These are phyloP conservation scores for Novumbra hubbsi DNA, from an alignment of 2,797 vertebrate genomes.

Conservation along the genomic window DNA sequence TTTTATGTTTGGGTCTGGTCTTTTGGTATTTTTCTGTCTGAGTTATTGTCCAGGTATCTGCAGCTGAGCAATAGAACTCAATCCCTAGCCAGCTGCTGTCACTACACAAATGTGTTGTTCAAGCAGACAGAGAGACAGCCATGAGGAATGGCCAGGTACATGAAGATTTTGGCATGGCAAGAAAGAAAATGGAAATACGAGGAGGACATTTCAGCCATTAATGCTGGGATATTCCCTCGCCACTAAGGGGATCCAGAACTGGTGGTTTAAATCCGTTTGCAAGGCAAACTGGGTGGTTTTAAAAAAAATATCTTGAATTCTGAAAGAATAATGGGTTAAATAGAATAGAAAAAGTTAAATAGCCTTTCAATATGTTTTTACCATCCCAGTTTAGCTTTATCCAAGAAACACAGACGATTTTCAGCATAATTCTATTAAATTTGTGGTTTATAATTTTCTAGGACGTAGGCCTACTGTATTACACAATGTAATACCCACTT, in stretches of 20 bases:
- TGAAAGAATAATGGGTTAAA: neutral
- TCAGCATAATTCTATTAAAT: neutral
- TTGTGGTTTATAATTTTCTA: neutral
- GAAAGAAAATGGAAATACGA: slow-evolving; percentile 32
- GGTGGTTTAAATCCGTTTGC: slow-evolving; percentile 11
- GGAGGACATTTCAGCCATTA: slow-evolving; percentile 45
- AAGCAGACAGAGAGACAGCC: slow-evolving; percentile 48
- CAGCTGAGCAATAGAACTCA: slow-evolving; percentile 52
- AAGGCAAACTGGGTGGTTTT: slow-evolving; percentile 23
- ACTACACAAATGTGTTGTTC: slow-evolving; percentile 63
- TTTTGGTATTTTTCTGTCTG: slow-evolving; percentile 58
- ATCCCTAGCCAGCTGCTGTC: slow-evolving; percentile 61
- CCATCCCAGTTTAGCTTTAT: neutral
- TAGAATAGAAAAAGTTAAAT: neutral
- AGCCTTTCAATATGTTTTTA: neutral
- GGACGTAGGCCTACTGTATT: neutral
- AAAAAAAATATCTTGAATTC: neutral
- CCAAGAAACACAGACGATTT: slow-evolving; percentile 3
- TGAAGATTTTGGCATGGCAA: slow-evolving; percentile 47
- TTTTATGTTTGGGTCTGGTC: slow-evolving; percentile 64
- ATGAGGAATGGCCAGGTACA: slow-evolving; percentile 52
- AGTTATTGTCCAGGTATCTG: slow-evolving; percentile 61
- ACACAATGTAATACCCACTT: neutral
- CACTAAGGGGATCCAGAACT: slow-evolving; percentile 27
- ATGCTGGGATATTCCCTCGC: slow-evolving; percentile 35